A percentile compares a stretch with the other conserved stretches of the same genome.
phyloP scores from a whole-genome alignment of 2,113 vertebrate species.

The Hypomesus transpacificus region DNA sequence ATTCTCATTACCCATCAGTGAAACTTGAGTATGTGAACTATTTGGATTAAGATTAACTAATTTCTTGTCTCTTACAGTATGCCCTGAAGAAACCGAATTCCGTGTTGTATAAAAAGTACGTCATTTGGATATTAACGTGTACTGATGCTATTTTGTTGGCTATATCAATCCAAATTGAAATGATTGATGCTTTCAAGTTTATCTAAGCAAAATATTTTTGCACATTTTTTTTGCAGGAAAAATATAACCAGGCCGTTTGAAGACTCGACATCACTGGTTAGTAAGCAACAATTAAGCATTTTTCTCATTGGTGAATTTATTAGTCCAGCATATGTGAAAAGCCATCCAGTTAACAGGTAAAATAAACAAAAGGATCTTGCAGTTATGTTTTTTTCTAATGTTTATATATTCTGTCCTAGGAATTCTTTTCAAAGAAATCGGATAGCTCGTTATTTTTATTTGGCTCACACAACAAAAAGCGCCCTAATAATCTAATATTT shows the following conservation, averaged over 20 bases:
- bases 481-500: slow-evolving; percentile 91
- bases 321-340: too few relatives aligned
- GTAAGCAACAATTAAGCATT: slow-evolving; percentile 33
- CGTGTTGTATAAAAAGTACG: slow-evolving; percentile 93
- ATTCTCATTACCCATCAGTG: background rate
- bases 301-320: too few relatives aligned
- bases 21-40: background rate
- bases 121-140: slow-evolving; percentile 16
- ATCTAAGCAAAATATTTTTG: background rate
- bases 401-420: slow-evolving; percentile 66
- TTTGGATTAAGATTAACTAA: background rate
- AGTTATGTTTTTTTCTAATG: too few relatives aligned
- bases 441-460: slow-evolving; percentile 96
- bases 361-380: too few relatives aligned
- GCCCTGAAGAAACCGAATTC: slow-evolving; percentile 91
- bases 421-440: slow-evolving; percentile 96
- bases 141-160: background rate
- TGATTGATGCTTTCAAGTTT: background rate
- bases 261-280: slow-evolving; percentile 90
- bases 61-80: slow-evolving; percentile 71
- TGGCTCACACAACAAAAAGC: slow-evolving; percentile 96
- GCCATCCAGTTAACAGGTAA: too few relatives aligned
- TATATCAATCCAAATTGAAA: too few relatives aligned
- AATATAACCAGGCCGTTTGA: slow-evolving; percentile 96
- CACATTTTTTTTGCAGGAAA: slow-evolving; percentile 73